Evolutionary conservation across 1,140 invertebrate species (phyloP).

Genomic region (Hestina assimilis): DNA sequence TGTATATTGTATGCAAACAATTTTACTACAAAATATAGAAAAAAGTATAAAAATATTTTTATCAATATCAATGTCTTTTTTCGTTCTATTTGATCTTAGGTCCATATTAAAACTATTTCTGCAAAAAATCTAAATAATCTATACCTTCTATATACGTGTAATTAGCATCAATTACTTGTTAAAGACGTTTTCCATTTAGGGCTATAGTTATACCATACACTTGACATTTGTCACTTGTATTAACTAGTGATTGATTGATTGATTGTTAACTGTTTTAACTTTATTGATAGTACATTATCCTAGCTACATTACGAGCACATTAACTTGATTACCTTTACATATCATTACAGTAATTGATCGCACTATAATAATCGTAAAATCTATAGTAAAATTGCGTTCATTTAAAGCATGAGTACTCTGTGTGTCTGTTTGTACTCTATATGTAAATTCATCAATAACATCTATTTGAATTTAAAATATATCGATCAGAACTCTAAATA

Average conservation of each 20-base stretch:
- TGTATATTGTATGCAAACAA: too few relatives aligned
- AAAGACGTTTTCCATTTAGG: not conserved
- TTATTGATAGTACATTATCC: not conserved
- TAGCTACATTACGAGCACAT: not conserved
- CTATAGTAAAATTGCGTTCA: too few relatives aligned
- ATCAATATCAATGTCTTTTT: too few relatives aligned
- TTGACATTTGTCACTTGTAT: conserved; percentile 10
- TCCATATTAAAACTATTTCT: too few relatives aligned
- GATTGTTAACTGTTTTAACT: conserved; percentile 6
- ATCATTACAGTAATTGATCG: not conserved
- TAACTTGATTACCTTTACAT: not conserved
- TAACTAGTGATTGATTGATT: conserved; percentile 8
- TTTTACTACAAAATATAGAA: too few relatives aligned
- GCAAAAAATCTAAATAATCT: not conserved
- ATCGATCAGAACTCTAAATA: not conserved
- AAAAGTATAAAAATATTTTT: too few relatives aligned
- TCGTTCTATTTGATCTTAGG: too few relatives aligned
- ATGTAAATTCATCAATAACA: not conserved
- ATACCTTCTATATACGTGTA: not conserved
- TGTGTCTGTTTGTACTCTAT: too few relatives aligned
- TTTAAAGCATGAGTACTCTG: too few relatives aligned
- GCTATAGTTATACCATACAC: not conserved
- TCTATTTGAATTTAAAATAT: not conserved
- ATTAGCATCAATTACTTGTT: conserved; percentile 21
- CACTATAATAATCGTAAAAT: conserved; percentile 1